Evolutionary conservation across 2,888 invertebrate genomes (phyloP), one percentile per base, ranked within the genome.

Genomic region (Antheraea assamensis): DNA sequence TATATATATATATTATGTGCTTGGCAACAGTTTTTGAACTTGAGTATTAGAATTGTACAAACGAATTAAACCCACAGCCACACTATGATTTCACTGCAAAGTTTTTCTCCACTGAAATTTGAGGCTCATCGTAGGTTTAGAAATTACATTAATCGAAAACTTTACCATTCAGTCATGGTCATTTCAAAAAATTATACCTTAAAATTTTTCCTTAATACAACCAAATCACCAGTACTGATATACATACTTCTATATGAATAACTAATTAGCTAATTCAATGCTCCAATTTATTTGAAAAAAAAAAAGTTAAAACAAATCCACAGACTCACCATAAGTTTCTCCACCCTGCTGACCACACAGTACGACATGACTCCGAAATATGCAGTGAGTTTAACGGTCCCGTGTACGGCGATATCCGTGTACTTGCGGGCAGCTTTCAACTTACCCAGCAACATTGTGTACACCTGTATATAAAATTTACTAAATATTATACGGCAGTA

Each of bases 351-450:
- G 82, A 98, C 96, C 83, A 98, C 97, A 90, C 98, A 99, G 87
- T 98, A 98, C 73, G 98, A 97, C 95, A 99, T 96, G 74, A 99
- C 96, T 72, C 98, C 97, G 91, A 99, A 99, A 91, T 98, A 99
- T 15, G 98, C 97, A 52, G 98, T 98, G 75, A 99, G 95, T 91
- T 98, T 98, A 92, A 97, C 97, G 2, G 98, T 98, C 74, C 98
- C 98, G 87, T 99, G 98, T 15, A 97, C 96, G 72, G 96, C 96
- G 82, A 97, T 97, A 84, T 98, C 98, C 0, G 97, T 97, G 88
- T 98, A 98, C 81, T 97, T 97, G 81, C 97, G 96, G 1, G 98
- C 98, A 19, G 97, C 96, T 78, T 98, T 97, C 74, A 99, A 88
- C 79, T 99, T 95, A 75, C 97, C 95, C 72, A 98, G 89, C 49